Conservation (phyloP, 2,113 vertebrate species). For the Rhizomys pruinosus region DNA sequence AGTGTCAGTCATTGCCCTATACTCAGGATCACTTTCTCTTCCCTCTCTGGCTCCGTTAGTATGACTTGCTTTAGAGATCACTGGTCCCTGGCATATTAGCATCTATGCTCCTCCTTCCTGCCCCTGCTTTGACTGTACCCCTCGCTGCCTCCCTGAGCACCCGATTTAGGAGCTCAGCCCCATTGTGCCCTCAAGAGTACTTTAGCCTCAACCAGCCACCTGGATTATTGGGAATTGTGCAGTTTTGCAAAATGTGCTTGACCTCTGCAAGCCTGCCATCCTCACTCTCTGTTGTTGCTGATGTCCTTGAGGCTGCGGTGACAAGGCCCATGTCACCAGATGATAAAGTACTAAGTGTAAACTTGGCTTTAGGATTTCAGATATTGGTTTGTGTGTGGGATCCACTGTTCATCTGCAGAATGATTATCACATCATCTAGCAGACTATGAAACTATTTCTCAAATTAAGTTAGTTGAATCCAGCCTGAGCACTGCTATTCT, state of each 20-base stretch:
- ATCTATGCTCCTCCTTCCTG: neutral
- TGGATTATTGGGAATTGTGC: accelerated
- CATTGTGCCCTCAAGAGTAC: no score
- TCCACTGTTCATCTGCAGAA: neutral
- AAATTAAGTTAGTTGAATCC: neutral
- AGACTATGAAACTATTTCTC: neutral
- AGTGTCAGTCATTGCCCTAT: accelerated
- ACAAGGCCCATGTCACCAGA: neutral
- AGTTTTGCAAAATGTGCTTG: neutral
- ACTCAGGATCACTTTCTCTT: accelerated
- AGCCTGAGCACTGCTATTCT: neutral
- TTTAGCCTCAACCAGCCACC: neutral
- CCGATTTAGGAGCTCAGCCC: no score
- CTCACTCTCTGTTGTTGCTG: neutral
- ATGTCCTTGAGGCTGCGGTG: neutral
- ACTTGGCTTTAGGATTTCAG: neutral
- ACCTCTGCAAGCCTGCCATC: neutral
- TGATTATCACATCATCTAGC: neutral
- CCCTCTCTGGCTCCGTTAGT: no score
- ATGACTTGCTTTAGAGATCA: accelerated
- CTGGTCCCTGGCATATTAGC: neutral
- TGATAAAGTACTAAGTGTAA: neutral
- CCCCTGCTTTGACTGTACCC: no score
- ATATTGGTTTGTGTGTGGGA: neutral
- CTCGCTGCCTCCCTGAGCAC: neutral